Evolutionary conservation across 2,888 invertebrate species (phyloP).

Genomic region (Oligia strigilis): DNA sequence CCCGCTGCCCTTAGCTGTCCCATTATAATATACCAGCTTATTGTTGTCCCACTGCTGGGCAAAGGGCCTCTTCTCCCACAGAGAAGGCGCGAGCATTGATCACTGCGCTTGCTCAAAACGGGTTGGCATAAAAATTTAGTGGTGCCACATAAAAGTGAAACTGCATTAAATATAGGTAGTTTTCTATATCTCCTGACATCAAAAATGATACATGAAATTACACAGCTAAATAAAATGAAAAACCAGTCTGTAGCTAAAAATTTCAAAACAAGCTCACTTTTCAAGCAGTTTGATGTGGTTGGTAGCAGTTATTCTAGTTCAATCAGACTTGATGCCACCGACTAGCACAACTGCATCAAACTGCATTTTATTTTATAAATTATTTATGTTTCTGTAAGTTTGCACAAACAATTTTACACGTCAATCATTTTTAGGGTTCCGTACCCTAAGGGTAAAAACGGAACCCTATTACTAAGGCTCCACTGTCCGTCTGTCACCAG

Average conservation of each 20-base stretch:
- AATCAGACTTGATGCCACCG: background rate
- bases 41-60: too few relatives aligned
- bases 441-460: too few relatives aligned
- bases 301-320: background rate
- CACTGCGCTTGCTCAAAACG: background rate
- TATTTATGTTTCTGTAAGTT: background rate
- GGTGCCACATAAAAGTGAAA: background rate
- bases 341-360: background rate
- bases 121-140: background rate
- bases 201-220: too few relatives aligned
- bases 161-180: too few relatives aligned
- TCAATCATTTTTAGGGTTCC: background rate
- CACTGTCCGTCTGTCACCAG: too few relatives aligned
- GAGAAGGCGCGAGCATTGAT: background rate
- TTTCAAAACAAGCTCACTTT: background rate
- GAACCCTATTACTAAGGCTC: too few relatives aligned
- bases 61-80: background rate
- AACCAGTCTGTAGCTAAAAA: too few relatives aligned
- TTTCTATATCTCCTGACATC: too few relatives aligned
- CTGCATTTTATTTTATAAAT: background rate
- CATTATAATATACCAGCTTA: background rate
- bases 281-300: background rate
- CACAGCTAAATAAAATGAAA: too few relatives aligned
- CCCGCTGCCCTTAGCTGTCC: slow-evolving; percentile 22
- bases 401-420: background rate